Conservation (phyloP, 2,888 invertebrate species). For the Erebia epiphron region DNA sequence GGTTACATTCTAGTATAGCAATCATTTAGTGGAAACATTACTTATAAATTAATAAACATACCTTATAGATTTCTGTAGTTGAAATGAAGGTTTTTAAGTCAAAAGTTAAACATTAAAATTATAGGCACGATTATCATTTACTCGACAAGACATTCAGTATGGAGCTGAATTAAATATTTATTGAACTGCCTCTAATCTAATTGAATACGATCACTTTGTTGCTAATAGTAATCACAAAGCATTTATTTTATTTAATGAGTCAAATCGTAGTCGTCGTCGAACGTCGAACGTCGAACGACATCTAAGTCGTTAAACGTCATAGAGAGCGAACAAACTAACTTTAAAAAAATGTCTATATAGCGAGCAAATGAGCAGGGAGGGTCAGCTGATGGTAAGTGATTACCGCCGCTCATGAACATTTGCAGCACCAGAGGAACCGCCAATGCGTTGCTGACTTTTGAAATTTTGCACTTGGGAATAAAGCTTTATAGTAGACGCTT, state of each 20-base stretch:
- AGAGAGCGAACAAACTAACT: too few relatives aligned
- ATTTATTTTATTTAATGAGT: background rate
- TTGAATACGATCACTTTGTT: constrained; percentile 7
- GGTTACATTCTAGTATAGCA: constrained; percentile 10
- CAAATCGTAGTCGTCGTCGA: background rate
- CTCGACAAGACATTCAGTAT: constrained; percentile 15
- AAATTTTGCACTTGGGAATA: too few relatives aligned
- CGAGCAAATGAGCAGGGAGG: too few relatives aligned
- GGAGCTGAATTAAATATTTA: constrained; percentile 2
- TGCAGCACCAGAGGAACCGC: too few relatives aligned
- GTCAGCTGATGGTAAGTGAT: too few relatives aligned
- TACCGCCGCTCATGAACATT: too few relatives aligned
- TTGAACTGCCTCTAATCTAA: background rate
- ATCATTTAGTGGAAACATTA: constrained; percentile 12
- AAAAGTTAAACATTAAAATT: constrained; percentile 25
- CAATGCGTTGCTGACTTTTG: too few relatives aligned
- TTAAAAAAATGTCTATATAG: too few relatives aligned
- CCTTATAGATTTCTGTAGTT: constrained; percentile 24
- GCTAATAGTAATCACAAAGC: background rate
- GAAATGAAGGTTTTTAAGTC: constrained; percentile 26
- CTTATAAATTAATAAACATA: constrained; percentile 7
- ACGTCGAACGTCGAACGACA: too few relatives aligned
- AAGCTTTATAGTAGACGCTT: too few relatives aligned
- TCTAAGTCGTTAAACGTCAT: too few relatives aligned
- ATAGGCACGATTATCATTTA: constrained; percentile 14